These are phyloP conservation scores for Palythoa caribaeorum DNA, from an alignment of 92 coral and sea anemone species.

Conservation along the genomic window DNA sequence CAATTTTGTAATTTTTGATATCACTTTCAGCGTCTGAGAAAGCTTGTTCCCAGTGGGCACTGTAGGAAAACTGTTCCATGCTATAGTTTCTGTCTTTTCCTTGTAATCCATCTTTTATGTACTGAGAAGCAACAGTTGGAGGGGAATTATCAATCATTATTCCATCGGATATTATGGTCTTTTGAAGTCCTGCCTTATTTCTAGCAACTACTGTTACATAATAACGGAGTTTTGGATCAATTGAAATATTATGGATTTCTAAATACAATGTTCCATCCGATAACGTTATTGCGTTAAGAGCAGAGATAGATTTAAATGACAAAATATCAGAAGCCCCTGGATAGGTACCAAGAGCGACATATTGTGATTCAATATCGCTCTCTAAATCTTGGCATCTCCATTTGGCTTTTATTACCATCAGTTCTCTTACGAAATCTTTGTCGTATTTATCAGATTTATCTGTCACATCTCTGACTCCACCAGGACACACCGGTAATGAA, in stretches of 20 bases:
- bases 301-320: slow-evolving; percentile 46
- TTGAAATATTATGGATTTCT: slow-evolving; percentile 11
- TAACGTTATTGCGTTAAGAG: slow-evolving; percentile 37
- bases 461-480: slow-evolving; percentile 65
- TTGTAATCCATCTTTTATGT: slow-evolving; percentile 77
- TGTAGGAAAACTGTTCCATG: slow-evolving; percentile 53
- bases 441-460: slow-evolving; percentile 58
- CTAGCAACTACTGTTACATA: slow-evolving; percentile 71
- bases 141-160: slow-evolving; percentile 77
- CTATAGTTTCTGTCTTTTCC: slow-evolving; percentile 78
- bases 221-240: slow-evolving; percentile 67
- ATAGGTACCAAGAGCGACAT: slow-evolving; percentile 79
- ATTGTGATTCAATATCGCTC: slow-evolving; percentile 73
- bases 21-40: slow-evolving; percentile 89
- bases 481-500: slow-evolving; percentile 70
- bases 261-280: slow-evolving; percentile 29
- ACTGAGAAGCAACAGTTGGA: slow-evolving; percentile 73
- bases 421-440: slow-evolving; percentile 71
- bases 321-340: slow-evolving; percentile 73
- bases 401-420: slow-evolving; percentile 65
- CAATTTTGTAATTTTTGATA: slow-evolving; percentile 67
- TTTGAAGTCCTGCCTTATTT: slow-evolving; percentile 60
- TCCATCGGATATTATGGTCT: slow-evolving; percentile 80
- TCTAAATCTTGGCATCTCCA: slow-evolving; percentile 80
- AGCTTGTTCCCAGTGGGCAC: slow-evolving; percentile 91